Conservation (phyloP, 2,797 vertebrate genomes). For the Allobates femoralis region DNA sequence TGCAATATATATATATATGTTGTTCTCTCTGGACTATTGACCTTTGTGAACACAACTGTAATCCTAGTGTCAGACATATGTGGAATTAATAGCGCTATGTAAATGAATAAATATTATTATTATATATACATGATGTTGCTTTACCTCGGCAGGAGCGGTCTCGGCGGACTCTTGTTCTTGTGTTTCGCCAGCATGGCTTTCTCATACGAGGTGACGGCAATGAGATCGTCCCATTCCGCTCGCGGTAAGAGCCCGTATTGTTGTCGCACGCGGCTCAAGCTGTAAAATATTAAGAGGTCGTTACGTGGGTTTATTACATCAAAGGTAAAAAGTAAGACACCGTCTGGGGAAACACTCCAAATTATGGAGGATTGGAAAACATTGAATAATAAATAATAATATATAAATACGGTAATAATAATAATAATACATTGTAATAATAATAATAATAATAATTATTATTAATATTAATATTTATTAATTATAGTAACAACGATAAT, state of each 20-base stretch:
- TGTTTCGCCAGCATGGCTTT: slow-evolving; percentile 29
- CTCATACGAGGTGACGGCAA: slow-evolving; percentile 23
- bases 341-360: neutral
- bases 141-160: slow-evolving; percentile 57
- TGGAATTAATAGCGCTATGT: too few relatives aligned
- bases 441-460: too few relatives aligned
- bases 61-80: neutral
- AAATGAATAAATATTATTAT: too few relatives aligned
- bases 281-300: neutral
- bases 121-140: too few relatives aligned
- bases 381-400: too few relatives aligned
- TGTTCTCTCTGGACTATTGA: neutral
- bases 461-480: too few relatives aligned
- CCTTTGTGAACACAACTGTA: neutral
- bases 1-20: neutral
- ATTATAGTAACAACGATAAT: too few relatives aligned
- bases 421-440: too few relatives aligned
- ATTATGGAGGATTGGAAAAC: neutral
- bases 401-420: neutral
- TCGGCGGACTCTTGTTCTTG: slow-evolving; percentile 15
- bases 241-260: slow-evolving; percentile 56
- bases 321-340: neutral
- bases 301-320: neutral
- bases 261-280: slow-evolving; percentile 56
- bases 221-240: slow-evolving; percentile 50